phyloP scores from a whole-genome alignment of 2,797 vertebrate species.

The Lophura swinhoii region DNA sequence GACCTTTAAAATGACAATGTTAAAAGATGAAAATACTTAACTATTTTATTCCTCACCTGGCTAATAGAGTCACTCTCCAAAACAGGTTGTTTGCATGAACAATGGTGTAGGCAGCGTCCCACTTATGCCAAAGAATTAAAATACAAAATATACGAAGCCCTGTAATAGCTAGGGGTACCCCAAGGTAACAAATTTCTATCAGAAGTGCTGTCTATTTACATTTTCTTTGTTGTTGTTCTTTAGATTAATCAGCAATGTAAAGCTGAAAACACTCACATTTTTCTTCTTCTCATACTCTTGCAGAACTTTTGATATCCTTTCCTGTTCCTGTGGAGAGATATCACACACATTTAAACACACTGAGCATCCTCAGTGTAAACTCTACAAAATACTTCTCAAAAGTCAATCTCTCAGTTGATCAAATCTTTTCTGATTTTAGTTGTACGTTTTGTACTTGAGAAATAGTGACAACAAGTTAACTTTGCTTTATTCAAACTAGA shows the following conservation, averaged over 20 bases:
- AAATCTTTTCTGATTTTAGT: neutral
- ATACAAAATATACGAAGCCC: neutral
- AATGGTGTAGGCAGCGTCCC: neutral
- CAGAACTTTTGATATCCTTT: slow-evolving; percentile 90
- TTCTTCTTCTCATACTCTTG: slow-evolving; percentile 95
- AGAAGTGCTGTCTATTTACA: neutral
- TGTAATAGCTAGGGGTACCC: neutral
- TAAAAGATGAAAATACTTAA: neutral
- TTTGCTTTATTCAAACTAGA: neutral
- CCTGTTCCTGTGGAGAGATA: slow-evolving; percentile 85
- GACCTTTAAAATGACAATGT: neutral
- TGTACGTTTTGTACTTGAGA: neutral
- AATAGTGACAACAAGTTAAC: neutral
- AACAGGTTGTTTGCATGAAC: neutral
- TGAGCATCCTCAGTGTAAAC: neutral
- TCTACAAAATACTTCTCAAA: neutral
- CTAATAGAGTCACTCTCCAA: neutral
- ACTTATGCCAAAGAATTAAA: neutral
- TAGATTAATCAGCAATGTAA: neutral
- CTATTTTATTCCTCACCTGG: too few species aligned
- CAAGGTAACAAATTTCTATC: neutral
- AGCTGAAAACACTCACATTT: slow-evolving; percentile 85
- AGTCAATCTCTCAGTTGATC: neutral
- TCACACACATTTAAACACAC: neutral
- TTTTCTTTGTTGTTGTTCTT: neutral